phyloP scores from a whole-genome alignment of 2,113 vertebrate species.

The Prionailurus bengalensis region DNA sequence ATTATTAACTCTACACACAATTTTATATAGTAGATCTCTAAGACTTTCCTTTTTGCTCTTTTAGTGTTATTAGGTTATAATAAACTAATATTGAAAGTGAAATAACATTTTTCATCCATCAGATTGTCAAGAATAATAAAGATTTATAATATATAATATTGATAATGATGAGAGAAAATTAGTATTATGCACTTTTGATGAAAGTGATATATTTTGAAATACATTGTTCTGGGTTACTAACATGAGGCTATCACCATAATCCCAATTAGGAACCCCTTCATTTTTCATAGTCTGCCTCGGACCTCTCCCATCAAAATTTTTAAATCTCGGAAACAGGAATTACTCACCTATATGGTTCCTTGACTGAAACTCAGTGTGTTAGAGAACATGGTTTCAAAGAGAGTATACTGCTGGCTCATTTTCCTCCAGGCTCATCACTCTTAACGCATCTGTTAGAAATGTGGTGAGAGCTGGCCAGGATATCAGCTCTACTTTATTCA shows the following conservation, averaged over 20 bases:
- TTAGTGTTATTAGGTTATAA: background rate
- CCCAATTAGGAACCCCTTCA: background rate
- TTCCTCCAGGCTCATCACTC: background rate
- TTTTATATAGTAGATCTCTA: background rate
- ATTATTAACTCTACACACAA: background rate
- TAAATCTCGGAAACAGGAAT: background rate
- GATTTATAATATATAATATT: background rate
- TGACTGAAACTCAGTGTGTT: background rate
- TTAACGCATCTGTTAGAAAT: background rate
- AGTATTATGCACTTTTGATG: background rate
- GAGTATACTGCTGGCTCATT: background rate
- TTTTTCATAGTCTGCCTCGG: background rate
- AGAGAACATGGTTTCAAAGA: background rate
- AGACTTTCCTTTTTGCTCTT: background rate
- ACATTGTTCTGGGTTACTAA: background rate
- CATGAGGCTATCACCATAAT: background rate
- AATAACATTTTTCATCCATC: background rate
- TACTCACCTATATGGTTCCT: background rate
- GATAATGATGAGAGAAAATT: background rate
- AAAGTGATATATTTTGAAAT: background rate
- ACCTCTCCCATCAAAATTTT: background rate
- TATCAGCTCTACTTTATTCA: background rate
- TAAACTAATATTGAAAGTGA: conserved; percentile 18
- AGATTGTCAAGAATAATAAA: background rate
- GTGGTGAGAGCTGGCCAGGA: background rate